A percentile compares a stretch with the other conserved stretches of the same genome.
Evolutionary conservation across 2,113 vertebrate species (phyloP).

Genomic region (Nesogale talazaci): DNA sequence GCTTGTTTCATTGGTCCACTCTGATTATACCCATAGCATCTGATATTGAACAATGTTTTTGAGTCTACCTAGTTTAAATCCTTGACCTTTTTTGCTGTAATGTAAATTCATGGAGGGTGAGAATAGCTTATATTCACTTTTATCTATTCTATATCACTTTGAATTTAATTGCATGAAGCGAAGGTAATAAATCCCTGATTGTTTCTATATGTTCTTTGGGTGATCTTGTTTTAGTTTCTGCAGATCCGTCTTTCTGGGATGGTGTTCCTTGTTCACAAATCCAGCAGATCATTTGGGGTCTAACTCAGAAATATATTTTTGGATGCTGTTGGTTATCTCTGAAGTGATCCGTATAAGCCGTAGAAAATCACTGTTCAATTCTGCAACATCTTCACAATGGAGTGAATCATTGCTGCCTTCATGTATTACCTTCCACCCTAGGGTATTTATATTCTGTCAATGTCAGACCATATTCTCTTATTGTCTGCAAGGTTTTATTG

Average conservation of each 20-base stretch:
- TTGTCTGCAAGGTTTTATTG: no score
- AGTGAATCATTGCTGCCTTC: not conserved
- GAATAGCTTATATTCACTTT: not conserved
- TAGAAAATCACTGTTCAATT: not conserved
- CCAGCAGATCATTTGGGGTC: fast-evolving
- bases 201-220: no score
- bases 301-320: not conserved
- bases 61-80: not conserved
- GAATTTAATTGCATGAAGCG: no score
- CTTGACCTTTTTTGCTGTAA: not conserved
- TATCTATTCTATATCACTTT: no score
- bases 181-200: no score
- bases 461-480: no score
- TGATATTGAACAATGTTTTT: not conserved
- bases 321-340: not conserved
- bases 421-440: not conserved
- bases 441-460: no score
- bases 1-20: fast-evolving
- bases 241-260: not conserved
- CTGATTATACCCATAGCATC: no score
- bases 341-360: not conserved
- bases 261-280: not conserved
- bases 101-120: not conserved
- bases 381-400: not conserved
- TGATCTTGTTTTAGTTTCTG: not conserved